Base-by-base conservation (phyloP, 2,797 vertebrate species). In the Melanotaenia nigrans region DNA sequence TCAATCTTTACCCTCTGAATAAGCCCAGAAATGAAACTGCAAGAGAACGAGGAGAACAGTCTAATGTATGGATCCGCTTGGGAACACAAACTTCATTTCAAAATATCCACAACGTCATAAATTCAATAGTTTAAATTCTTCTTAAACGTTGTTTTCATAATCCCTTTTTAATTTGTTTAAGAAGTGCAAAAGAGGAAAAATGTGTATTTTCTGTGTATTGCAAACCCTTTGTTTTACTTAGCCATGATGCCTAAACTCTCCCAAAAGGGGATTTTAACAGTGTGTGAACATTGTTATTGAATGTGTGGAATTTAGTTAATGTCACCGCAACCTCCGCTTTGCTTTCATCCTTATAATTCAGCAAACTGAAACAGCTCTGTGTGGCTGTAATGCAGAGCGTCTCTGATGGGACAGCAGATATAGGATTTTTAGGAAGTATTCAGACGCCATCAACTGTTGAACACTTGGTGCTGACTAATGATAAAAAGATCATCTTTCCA, bases 1-100 rank as follows among this genome's bases (percentile, higher is more conserved):
- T 97, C 95, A 0, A 98, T 95, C 91, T 96, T 99, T 49, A 90
- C 87, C 78, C 95, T 93, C 71, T 96, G 94, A 87, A 99, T 96
- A 58, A 99, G 94, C 1, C 98, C 98, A 18, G 97, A 98, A 65
- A 99, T 86, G 75, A 99, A 99, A 5, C 97, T 99, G 79, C 0
- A 61, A 74, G 65, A 81, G 5, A 68, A 69, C 0, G 3, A 59
- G 1, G 5, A 45, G 5, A 65, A 68, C 11, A 42, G 24, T 8
- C 35, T 20, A 47, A 8, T 20, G 5, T 47, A 20, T 3, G 18
- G 18, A 40, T 24, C 0, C 3, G 16, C 22, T 16, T 36, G 22
- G 3, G 22, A 22, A 36, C 12, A 25, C 7, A 60, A 40, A 13
- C 11, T 60, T 25, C 8, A 36, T 7, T 10, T 70, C 5, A 13